Conservation (phyloP, 2,797 vertebrate species). For the Manis pentadactyla region DNA sequence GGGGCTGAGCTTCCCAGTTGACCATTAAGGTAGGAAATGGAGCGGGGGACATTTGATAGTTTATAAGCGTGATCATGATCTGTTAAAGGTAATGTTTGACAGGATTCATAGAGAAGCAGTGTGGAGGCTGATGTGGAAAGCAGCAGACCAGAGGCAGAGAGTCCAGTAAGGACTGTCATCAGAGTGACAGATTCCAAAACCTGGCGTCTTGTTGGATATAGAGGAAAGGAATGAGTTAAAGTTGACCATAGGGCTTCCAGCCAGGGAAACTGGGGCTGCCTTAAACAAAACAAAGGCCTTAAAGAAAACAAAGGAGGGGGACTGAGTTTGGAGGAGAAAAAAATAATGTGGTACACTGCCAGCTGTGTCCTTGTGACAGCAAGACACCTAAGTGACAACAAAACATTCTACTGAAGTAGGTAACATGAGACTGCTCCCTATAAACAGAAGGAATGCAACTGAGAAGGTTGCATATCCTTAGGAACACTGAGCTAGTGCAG, state of each 20-base stretch:
- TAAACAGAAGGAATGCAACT: neutral
- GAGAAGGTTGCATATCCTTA: neutral
- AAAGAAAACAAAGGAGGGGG: neutral
- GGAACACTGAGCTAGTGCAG: neutral
- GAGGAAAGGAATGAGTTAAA: neutral
- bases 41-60: neutral
- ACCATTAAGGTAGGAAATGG: neutral
- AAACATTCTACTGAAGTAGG: neutral
- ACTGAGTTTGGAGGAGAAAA: neutral
- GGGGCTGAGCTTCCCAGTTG: neutral
- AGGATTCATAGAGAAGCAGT: neutral
- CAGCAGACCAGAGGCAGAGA: neutral
- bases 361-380: neutral
- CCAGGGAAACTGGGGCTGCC: neutral
- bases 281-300: neutral
- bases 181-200: conserved; percentile 1
- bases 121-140: neutral
- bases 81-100: neutral
- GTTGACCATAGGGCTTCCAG: neutral
- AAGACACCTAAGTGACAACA: neutral
- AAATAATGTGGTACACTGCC: neutral
- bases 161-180: neutral
- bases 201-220: neutral
- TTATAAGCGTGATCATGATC: neutral
- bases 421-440: neutral